These are phyloP conservation scores for Orthosia gothica DNA, from an alignment of 2,888 invertebrate genomes.

Conservation along the genomic window DNA sequence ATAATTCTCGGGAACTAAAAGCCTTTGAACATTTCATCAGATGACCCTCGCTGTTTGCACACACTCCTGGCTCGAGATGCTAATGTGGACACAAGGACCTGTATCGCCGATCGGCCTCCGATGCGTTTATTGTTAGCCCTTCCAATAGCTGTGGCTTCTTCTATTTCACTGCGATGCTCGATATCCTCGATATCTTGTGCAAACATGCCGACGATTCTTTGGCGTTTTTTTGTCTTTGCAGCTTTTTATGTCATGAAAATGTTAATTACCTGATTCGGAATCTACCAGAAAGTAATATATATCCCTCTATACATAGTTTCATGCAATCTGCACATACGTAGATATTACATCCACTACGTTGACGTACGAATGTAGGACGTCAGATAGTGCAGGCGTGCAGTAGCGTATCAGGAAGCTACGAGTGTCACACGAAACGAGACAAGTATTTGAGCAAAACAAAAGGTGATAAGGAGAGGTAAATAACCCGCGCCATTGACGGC, in stretches of 20 bases:
- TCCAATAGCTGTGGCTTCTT: constrained; percentile 85
- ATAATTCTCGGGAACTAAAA: constrained; percentile 92
- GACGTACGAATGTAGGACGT: constrained; percentile 25
- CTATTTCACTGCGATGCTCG: constrained; percentile 85
- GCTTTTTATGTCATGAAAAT: constrained; percentile 37
- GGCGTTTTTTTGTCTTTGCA: constrained; percentile 59
- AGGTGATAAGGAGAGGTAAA: constrained; percentile 91
- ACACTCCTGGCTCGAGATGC: constrained; percentile 90
- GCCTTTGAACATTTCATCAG: constrained; percentile 92
- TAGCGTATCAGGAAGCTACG: constrained; percentile 78
- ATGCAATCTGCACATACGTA: background rate
- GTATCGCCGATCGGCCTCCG: constrained; percentile 90
- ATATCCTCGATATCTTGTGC: constrained; percentile 83
- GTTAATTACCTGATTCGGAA: constrained; percentile 24
- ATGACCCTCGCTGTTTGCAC: constrained; percentile 91
- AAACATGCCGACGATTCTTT: constrained; percentile 77
- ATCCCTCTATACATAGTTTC: background rate
- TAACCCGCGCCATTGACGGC: constrained; percentile 90
- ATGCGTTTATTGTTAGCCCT: constrained; percentile 89
- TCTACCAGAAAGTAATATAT: background rate
- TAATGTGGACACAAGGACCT: constrained; percentile 91
- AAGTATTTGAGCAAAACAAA: constrained; percentile 90
- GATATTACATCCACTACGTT: background rate
- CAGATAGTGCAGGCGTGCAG: constrained; percentile 52
- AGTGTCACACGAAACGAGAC: constrained; percentile 78